Percentiles rank a stretch among this genome's conserved stretches.
Evolutionary conservation across 2,888 invertebrate genomes (phyloP).

Genomic region (Hirtodrosophila duncani): DNA sequence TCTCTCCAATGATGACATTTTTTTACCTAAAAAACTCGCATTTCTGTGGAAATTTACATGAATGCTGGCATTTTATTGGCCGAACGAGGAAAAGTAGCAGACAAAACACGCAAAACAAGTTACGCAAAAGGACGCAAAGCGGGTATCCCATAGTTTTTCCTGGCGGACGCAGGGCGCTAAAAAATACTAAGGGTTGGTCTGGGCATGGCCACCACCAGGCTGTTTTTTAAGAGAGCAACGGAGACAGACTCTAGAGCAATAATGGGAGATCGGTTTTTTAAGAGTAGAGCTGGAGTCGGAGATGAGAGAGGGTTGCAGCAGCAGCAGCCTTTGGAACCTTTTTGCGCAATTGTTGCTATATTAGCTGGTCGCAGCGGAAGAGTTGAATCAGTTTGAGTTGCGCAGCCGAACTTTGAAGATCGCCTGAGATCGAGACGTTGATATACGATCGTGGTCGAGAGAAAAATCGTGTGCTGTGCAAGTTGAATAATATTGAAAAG

Average conservation of each 20-base stretch:
- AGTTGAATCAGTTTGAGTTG: slow-evolving; percentile 77
- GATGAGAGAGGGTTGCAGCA: slow-evolving; percentile 56
- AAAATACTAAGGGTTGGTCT: slow-evolving; percentile 57
- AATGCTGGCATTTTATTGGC: slow-evolving; percentile 70
- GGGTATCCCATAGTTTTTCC: slow-evolving; percentile 50
- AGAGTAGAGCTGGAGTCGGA: slow-evolving; percentile 37
- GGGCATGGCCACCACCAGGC: slow-evolving; percentile 35
- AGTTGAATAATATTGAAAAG: slow-evolving; percentile 26
- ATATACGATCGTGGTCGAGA: slow-evolving; percentile 30
- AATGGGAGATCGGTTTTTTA: slow-evolving; percentile 54
- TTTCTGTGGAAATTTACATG: slow-evolving; percentile 71
- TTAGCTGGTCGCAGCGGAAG: slow-evolving; percentile 67
- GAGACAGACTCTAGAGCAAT: slow-evolving; percentile 6
- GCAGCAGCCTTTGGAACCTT: slow-evolving; percentile 8
- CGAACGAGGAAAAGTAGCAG: slow-evolving; percentile 37
- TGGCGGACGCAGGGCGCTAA: slow-evolving; percentile 32
- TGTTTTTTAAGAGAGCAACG: slow-evolving; percentile 43
- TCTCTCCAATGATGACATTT: slow-evolving; percentile 43
- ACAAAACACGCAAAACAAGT: slow-evolving; percentile 38
- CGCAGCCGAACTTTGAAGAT: slow-evolving; percentile 75
- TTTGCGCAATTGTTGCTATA: slow-evolving; percentile 64
- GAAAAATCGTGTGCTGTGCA: slow-evolving; percentile 14
- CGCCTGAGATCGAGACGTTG: slow-evolving; percentile 27
- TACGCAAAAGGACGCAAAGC: slow-evolving; percentile 7
- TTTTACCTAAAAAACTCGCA: slow-evolving; percentile 69